These are phyloP conservation scores for Novumbra hubbsi DNA, from an alignment of 2,797 vertebrate species.

Conservation along the genomic window DNA sequence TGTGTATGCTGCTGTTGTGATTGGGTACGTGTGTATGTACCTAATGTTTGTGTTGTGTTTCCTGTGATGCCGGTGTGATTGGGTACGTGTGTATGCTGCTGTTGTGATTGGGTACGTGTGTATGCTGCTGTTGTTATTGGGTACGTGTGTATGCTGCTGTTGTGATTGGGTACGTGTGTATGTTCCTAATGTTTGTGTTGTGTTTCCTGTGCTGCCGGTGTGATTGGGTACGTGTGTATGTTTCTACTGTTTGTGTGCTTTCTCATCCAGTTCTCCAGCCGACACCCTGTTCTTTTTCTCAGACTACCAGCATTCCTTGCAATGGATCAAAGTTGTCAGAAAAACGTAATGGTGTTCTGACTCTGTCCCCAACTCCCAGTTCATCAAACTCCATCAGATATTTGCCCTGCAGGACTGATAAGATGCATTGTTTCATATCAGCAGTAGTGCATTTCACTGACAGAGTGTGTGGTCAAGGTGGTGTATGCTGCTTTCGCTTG, in stretches of 20 bases:
- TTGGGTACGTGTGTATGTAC: not conserved
- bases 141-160: no score
- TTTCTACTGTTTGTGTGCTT: not conserved
- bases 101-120: not conserved
- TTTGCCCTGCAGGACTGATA: not conserved
- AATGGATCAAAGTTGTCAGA: slow-evolving; percentile 52
- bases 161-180: not conserved
- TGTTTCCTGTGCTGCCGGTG: not conserved
- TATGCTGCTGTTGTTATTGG: no score
- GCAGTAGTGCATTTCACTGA: slow-evolving; percentile 17
- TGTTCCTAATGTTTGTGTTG: slow-evolving; percentile 7
- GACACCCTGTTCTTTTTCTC: slow-evolving; percentile 26
- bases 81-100: not conserved
- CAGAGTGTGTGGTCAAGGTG: slow-evolving; percentile 54
- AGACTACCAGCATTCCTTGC: slow-evolving; percentile 29
- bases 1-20: not conserved
- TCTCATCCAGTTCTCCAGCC: slow-evolving; percentile 8
- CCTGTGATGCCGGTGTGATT: not conserved
- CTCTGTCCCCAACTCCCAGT: slow-evolving; percentile 42
- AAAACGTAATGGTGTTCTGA: slow-evolving; percentile 51
- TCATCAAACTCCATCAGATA: slow-evolving; percentile 55
- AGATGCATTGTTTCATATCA: slow-evolving; percentile 3
- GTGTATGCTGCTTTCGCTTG: slow-evolving; percentile 38
- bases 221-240: not conserved
- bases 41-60: not conserved